Percentiles rank a stretch among this genome's conserved stretches.
Evolutionary conservation across 2,797 vertebrate species (phyloP).

Genomic region (Enoplosus armatus): DNA sequence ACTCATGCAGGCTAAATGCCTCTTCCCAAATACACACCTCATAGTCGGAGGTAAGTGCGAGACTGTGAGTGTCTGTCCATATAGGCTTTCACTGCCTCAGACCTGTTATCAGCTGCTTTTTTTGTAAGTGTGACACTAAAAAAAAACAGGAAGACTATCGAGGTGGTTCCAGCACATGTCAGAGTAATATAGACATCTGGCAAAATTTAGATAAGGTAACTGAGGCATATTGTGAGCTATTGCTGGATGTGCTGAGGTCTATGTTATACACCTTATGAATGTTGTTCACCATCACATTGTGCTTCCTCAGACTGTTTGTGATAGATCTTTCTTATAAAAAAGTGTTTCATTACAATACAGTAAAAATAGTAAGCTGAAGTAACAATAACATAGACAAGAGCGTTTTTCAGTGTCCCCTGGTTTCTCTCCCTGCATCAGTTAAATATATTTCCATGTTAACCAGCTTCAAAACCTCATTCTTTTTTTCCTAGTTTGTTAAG

Average conservation of each 20-base stretch:
- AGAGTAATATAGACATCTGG: not conserved
- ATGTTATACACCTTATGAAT: not conserved
- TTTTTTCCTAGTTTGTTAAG: not conserved
- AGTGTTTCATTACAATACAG: not conserved
- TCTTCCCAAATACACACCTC: slow-evolving; percentile 98
- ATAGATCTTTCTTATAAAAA: not conserved
- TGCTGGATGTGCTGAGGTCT: not conserved
- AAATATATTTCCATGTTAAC: not conserved
- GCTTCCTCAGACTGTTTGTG: not conserved
- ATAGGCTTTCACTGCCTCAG: not conserved
- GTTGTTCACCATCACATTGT: not conserved
- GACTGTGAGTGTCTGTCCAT: not conserved
- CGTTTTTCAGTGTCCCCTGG: not conserved
- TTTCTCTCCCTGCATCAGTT: not conserved
- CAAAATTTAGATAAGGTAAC: not conserved
- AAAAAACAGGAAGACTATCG: not conserved
- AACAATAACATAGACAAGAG: not conserved
- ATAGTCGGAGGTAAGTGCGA: slow-evolving; percentile 92
- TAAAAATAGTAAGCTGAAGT: not conserved
- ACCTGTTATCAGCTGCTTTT: not conserved
- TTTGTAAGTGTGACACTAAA: not conserved
- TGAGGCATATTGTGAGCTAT: not conserved
- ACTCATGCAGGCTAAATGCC: slow-evolving; percentile 97
- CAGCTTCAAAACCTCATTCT: not conserved
- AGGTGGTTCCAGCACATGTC: not conserved